phyloP scores from a whole-genome alignment of 2,888 invertebrate genomes.

The Hymenopus coronatus region DNA sequence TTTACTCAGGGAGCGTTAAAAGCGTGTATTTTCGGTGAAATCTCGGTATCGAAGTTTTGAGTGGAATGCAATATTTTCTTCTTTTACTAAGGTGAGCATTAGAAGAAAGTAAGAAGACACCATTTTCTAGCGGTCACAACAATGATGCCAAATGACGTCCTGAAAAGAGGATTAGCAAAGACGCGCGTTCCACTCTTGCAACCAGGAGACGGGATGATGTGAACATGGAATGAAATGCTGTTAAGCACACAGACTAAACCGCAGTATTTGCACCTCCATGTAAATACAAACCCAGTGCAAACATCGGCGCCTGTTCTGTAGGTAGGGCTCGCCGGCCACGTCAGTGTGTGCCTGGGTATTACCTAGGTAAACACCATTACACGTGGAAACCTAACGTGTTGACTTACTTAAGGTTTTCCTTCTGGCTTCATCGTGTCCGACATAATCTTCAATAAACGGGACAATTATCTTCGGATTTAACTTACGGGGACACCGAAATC shows the following conservation, averaged over 20 bases:
- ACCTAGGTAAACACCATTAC: neutral
- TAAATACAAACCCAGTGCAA: neutral
- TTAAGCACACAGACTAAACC: neutral
- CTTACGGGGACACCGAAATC: too few relatives aligned
- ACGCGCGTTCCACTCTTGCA: neutral
- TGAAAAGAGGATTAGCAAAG: neutral
- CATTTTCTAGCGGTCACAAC: too few relatives aligned
- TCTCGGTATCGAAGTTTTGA: too few relatives aligned
- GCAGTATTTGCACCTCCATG: neutral
- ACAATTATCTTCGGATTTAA: too few relatives aligned
- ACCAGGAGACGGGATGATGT: neutral
- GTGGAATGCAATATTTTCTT: too few relatives aligned
- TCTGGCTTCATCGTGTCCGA: neutral
- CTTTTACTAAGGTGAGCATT: too few relatives aligned
- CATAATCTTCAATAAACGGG: too few relatives aligned
- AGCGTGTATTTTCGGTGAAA: too few relatives aligned
- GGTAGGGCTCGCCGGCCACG: too few relatives aligned
- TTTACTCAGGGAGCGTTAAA: too few relatives aligned
- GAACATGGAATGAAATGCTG: neutral
- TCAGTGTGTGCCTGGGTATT: neutral
- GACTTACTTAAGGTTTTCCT: neutral
- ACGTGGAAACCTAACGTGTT: neutral
- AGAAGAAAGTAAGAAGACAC: too few relatives aligned
- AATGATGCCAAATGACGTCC: too few relatives aligned
- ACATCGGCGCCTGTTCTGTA: neutral